Base-by-base conservation (phyloP, 2,797 vertebrate genomes). In the Rhabdophis nuchalis region DNA sequence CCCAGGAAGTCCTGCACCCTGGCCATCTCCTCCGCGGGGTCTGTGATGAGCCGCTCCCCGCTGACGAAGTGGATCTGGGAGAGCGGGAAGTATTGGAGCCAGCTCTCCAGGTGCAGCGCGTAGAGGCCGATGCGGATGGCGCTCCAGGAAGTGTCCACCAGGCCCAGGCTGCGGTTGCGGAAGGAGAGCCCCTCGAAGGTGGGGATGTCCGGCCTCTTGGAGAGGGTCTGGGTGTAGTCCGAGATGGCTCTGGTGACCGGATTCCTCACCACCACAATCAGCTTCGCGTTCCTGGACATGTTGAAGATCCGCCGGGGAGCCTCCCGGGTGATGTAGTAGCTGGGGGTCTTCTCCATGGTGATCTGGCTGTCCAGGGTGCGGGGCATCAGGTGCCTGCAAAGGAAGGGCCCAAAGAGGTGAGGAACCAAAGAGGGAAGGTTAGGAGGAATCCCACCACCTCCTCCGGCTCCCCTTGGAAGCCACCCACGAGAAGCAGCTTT, bases 21-120 rank as follows among this genome's bases (percentile, higher is more conserved):
- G 57, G 98, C 99, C 98, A 99, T 98, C 96, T 99, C 99, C 2
- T 98, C 98, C 0, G 99, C 98, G 0, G 99, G 99, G 95, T 99
- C 99, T 0, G 98, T 99, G 98, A 99, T 99, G 93, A 99, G 98
- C 89, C 98, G 96, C 95, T 99, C 99, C 0, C 99, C 99, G 0
- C 99, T 99, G 94, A 99, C 99, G 32, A 99, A 99, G 97, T 99
- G 99, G 94, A 99, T 99, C 97, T 99, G 99, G 0, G 99, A 98
- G 87, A 98, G 97, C 0, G 98, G 98, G 92, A 99, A 99, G 95
- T 98, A 99, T 94, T 97, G 99, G 85, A 99, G 98, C 99, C 99
- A 99, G 97, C 98, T 98, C 96, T 99, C 97, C 95, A 99, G 97
- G 95, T 99, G 99, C 93, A 99, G 95, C 0, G 98, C 98, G 0